Evolutionary conservation across 2,113 vertebrate species (phyloP).

Genomic region (Lethenteron reissneri): DNA sequence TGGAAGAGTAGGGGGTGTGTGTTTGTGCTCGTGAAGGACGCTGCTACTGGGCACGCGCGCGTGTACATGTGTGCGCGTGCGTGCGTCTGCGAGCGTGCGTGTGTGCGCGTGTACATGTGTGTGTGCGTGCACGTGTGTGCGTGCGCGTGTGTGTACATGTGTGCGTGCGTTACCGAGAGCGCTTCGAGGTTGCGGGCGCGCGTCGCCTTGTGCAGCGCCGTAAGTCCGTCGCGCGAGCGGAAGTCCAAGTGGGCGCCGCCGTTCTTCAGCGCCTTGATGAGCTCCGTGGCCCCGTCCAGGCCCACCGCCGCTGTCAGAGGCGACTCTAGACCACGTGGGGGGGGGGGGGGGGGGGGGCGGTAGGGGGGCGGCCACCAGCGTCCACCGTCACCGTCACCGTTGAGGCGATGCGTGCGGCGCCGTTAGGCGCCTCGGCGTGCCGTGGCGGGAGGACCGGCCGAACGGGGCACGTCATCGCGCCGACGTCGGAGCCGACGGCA

Average conservation of each 20-base stretch:
- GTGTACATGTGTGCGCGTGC: neutral
- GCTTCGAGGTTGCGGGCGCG: constrained; percentile 40
- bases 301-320: constrained; percentile 57
- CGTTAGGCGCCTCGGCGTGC: no score
- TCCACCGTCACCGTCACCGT: no score
- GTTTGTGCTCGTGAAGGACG: neutral
- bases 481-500: no score
- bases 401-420: no score
- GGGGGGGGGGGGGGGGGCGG: no score
- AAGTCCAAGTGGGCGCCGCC: constrained; percentile 84
- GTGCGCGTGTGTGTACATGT: neutral
- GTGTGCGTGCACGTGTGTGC: neutral
- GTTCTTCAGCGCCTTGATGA: constrained; percentile 51
- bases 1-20: neutral
- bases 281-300: constrained; percentile 34
- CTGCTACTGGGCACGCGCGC: neutral
- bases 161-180: constrained; percentile 35
- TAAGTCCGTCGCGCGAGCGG: constrained; percentile 70
- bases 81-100: neutral
- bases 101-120: neutral
- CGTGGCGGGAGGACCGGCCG: no score
- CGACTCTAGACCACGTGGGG: constrained; percentile 30
- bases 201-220: constrained; percentile 64
- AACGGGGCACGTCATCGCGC: no score
- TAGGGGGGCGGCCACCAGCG: no score